phyloP scores from a whole-genome alignment of 2,797 vertebrate species.

The Ispidina lecontei region DNA sequence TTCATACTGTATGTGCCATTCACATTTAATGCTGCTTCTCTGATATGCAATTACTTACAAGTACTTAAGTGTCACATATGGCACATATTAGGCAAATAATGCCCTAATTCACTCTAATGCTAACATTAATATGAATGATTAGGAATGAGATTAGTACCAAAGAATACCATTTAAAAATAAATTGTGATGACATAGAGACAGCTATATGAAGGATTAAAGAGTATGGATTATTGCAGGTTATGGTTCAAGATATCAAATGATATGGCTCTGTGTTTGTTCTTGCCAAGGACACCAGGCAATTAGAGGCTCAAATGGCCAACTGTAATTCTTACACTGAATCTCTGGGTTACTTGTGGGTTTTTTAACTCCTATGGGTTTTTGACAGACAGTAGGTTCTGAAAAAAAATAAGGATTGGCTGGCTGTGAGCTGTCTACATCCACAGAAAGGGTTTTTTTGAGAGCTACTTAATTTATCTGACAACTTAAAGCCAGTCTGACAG shows the following conservation, averaged over 20 bases:
- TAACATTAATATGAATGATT: slow-evolving; percentile 66
- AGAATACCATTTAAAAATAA: slow-evolving; percentile 49
- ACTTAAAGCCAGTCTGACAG: neutral
- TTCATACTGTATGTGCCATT: slow-evolving; percentile 30
- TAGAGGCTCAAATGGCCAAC: neutral
- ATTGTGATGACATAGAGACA: slow-evolving; percentile 46
- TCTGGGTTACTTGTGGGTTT: neutral
- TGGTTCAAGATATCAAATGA: slow-evolving; percentile 11
- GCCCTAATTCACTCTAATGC: slow-evolving; percentile 69
- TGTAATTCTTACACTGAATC: neutral
- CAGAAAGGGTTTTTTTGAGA: neutral
- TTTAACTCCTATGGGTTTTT: neutral
- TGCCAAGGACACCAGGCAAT: slow-evolving; percentile 18
- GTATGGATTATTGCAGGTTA: slow-evolving; percentile 61
- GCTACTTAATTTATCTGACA: neutral
- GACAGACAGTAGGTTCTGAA: neutral
- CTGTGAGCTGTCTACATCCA: neutral
- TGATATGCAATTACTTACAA: slow-evolving; percentile 40
- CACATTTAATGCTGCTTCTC: neutral
- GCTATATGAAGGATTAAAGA: slow-evolving; percentile 65
- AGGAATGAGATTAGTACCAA: slow-evolving; percentile 59
- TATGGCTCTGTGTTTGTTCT: neutral
- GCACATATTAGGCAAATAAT: slow-evolving; percentile 48
- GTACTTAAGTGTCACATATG: slow-evolving; percentile 50
- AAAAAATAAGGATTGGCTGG: neutral